Evolutionary conservation across 2,888 invertebrate genomes (phyloP), one percentile per base, ranked within the genome.

Genomic region (Holacanthella duospinosa): DNA sequence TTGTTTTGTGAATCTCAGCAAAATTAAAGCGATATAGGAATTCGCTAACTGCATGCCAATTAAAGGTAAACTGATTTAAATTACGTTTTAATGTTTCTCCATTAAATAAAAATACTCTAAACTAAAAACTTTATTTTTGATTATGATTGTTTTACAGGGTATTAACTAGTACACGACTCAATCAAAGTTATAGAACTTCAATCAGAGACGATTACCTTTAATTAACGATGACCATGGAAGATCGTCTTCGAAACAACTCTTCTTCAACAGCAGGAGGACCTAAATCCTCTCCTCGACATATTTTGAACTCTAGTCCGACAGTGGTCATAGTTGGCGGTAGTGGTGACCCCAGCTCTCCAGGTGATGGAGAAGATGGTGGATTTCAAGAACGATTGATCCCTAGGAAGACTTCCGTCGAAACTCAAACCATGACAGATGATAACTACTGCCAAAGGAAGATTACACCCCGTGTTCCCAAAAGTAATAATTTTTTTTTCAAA

Each of bases 401-500:
- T 43, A 65, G 70, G 43, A 71, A 71, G 63, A 71, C 71, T 26
- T 71, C 71, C 9, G 71, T 71, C 25, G 71, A 71, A 63, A 71
- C 71, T 19, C 71, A 71, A 48, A 71, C 71, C 12, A 68, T 70
- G 70, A 68, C 65, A 59, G 70, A 70, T 62, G 71, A 71, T 61
- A 63, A 69, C 21, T 71, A 70, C 55, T 71, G 70, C 64, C 71
- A 70, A 64, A 60, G 71, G 60, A 71, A 71, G 66, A 71, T 71
- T 43, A 71, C 71, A 21, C 71, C 71, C 19, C 64, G 71, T 26
- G 71, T 71, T 53, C 71, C 71, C 27, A 71, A 71, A 67, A 62
- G 71, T 70, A 58, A 58, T n/a, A 21, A 24, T 4, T 36, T 16
- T 36, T 36, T 16, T 36, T 16, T 36, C 36, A 9, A 16, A 16